Percentiles rank a stretch among this genome's conserved stretches.
Evolutionary conservation across 2,888 invertebrate genomes (phyloP).

Genomic region (Napeogenes sylphis): DNA sequence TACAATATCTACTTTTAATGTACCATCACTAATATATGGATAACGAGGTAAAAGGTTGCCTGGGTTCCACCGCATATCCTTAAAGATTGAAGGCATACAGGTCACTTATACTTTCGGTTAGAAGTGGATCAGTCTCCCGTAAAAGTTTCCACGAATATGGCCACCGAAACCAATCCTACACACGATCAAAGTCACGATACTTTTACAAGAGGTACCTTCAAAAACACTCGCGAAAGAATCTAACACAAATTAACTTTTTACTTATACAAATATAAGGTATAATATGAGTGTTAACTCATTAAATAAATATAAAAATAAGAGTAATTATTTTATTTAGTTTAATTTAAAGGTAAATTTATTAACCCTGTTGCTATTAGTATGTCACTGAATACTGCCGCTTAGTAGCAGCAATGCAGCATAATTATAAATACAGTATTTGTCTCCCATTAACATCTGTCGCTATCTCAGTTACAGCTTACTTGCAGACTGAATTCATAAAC

Average conservation of each 20-base stretch:
- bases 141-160: constrained; percentile 68
- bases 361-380: constrained; percentile 27
- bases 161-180: constrained; percentile 53
- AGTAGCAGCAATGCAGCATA: constrained; percentile 38
- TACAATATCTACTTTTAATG: too few relatives aligned
- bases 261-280: too few relatives aligned
- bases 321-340: too few relatives aligned
- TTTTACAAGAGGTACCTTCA: constrained; percentile 41
- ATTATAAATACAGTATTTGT: constrained; percentile 51
- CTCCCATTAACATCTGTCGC: constrained; percentile 45
- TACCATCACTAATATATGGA: too few relatives aligned
- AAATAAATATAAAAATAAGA: too few relatives aligned
- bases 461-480: constrained; percentile 37
- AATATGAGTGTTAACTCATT: too few relatives aligned
- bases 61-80: background rate
- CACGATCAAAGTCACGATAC: constrained; percentile 62
- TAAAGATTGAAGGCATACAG: constrained; percentile 10
- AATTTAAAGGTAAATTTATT: constrained; percentile 8
- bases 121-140: constrained; percentile 68
- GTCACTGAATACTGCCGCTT: constrained; percentile 5
- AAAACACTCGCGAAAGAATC: constrained; percentile 45
- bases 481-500: constrained; percentile 37
- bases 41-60: background rate
- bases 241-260: background rate
- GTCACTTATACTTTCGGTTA: constrained; percentile 15